A percentile compares a stretch with the other conserved stretches of the same genome.
Evolutionary conservation across 1,140 invertebrate genomes (phyloP).

Genomic region (Zophobas atratus): DNA sequence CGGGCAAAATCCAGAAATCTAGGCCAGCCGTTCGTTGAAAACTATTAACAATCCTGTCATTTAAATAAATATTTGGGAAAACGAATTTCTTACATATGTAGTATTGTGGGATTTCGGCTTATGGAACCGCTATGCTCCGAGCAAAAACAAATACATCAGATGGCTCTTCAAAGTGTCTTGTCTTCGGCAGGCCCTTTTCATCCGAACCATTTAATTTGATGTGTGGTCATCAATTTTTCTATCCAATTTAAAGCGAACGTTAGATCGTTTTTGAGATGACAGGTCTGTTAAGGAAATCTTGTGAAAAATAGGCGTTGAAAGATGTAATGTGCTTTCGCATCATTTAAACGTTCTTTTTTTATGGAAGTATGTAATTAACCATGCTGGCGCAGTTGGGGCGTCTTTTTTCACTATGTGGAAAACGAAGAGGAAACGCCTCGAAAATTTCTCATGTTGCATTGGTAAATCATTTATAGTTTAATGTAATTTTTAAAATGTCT

Average conservation of each 20-base stretch:
- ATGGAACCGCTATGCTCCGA: neutral
- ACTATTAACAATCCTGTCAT: conserved; percentile 43
- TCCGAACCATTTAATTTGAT: conserved; percentile 32
- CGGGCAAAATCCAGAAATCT: conserved; percentile 33
- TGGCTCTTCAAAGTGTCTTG: conserved; percentile 12
- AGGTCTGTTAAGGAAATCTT: conserved; percentile 18
- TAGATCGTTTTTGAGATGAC: conserved; percentile 21
- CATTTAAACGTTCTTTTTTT: no score
- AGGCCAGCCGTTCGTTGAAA: conserved; percentile 35
- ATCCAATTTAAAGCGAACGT: conserved; percentile 37
- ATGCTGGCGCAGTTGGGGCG: no score
- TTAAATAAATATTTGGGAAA: conserved; percentile 42
- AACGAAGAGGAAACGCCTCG: no score
- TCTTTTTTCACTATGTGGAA: no score
- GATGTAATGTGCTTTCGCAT: no score
- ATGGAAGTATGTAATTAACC: no score
- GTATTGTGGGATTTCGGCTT: conserved; percentile 18
- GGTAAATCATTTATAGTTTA: no score
- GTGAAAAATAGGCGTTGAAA: neutral
- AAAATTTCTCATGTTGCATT: no score
- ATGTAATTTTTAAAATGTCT: no score
- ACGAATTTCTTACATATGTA: conserved; percentile 21
- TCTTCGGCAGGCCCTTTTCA: conserved; percentile 32
- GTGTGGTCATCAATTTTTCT: conserved; percentile 38
- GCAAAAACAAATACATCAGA: conserved; percentile 35